A percentile compares a stretch with the other conserved stretches of the same genome.
These are phyloP conservation scores for Trissoscelio sp. DNA, from an alignment of 2,888 invertebrate genomes.

Conservation along the genomic window DNA sequence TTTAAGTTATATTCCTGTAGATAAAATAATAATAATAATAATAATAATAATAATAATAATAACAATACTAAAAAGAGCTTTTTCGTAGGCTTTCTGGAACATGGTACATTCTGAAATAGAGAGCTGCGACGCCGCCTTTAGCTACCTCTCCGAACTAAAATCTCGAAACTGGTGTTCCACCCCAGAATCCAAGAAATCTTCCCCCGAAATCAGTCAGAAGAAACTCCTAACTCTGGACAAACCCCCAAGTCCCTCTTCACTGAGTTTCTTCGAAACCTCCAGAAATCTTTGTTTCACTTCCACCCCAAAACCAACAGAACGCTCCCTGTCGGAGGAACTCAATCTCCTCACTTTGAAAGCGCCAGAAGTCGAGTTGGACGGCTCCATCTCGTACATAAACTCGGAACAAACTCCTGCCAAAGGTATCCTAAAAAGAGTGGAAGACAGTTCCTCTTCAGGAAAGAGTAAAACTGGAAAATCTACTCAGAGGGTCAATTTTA, in stretches of 20 bases:
- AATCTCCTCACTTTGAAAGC: slow-evolving; percentile 60
- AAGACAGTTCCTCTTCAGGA: slow-evolving; percentile 28
- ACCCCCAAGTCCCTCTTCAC: neutral
- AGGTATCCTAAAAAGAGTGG: slow-evolving; percentile 77
- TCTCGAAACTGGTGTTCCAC: slow-evolving; percentile 34
- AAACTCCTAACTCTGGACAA: slow-evolving; percentile 9
- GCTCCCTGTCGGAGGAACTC: slow-evolving; percentile 54
- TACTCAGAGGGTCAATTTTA: slow-evolving; percentile 77
- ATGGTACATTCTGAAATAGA: slow-evolving; percentile 89
- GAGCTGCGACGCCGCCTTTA: slow-evolving; percentile 74
- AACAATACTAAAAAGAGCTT: neutral
- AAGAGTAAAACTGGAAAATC: slow-evolving; percentile 69
- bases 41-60: no score
- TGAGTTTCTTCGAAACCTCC: neutral
- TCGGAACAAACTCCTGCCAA: slow-evolving; percentile 79
- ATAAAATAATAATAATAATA: no score
- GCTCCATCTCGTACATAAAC: slow-evolving; percentile 77
- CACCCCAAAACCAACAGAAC: slow-evolving; percentile 52
- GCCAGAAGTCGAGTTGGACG: slow-evolving; percentile 73
- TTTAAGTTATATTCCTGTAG: no score
- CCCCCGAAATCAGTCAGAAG: neutral
- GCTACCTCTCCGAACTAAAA: slow-evolving; percentile 83
- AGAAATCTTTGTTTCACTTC: neutral
- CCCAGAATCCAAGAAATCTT: slow-evolving; percentile 16
- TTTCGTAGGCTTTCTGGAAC: slow-evolving; percentile 93